phyloP scores from a whole-genome alignment of 2,113 vertebrate species.

The Poeciliopsis retropinna region DNA sequence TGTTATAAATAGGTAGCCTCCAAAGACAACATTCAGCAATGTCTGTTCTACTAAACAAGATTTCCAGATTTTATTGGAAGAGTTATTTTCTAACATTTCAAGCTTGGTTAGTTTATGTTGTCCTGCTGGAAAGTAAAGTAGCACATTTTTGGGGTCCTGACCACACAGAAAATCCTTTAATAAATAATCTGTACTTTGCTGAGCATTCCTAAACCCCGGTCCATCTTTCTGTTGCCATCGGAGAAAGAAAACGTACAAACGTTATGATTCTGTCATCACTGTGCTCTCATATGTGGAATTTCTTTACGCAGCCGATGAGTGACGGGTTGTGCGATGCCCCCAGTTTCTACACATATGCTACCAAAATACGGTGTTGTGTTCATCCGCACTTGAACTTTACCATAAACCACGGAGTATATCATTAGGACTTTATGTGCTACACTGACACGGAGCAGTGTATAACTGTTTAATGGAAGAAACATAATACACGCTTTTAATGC shows the following conservation, averaged over 20 bases:
- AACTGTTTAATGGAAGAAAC: not conserved
- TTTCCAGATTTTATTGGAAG: not conserved
- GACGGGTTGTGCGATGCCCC: not conserved
- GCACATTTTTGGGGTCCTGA: too few species aligned
- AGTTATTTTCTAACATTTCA: not conserved
- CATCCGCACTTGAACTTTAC: not conserved
- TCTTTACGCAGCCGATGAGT: not conserved
- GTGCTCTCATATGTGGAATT: not conserved
- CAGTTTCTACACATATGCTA: not conserved
- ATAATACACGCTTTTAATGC: not conserved
- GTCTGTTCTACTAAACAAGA: not conserved
- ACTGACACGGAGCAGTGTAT: not conserved
- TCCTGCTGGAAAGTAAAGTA: not conserved
- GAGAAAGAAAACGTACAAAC: not conserved
- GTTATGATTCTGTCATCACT: not conserved
- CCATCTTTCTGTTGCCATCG: not conserved
- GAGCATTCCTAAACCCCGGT: not conserved
- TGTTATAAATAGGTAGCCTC: not conserved
- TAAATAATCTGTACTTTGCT: too few species aligned
- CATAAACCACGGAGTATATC: not conserved
- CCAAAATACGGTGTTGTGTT: not conserved
- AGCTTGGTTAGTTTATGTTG: not conserved
- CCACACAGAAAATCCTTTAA: too few species aligned
- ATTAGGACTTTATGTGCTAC: not conserved
- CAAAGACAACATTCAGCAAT: not conserved